Evolutionary conservation across 2,888 invertebrate species (phyloP).

Genomic region (Eumacrocentrus americanus): DNA sequence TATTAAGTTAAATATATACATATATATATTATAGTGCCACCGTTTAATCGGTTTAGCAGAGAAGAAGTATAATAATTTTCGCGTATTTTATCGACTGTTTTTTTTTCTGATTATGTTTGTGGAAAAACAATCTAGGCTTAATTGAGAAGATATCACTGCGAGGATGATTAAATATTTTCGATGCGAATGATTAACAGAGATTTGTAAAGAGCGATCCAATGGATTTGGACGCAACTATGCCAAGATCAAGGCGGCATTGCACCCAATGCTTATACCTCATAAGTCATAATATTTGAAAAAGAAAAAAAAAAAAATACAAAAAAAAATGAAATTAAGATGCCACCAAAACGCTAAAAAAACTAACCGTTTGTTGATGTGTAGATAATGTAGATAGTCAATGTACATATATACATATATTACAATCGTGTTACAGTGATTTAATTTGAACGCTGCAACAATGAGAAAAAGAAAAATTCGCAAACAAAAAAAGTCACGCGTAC

Average conservation of each 20-base stretch:
- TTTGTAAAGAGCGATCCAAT: conserved; percentile 24
- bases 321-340: conserved; percentile 34
- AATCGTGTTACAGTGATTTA: conserved; percentile 32
- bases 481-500: not conserved
- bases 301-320: conserved; percentile 25
- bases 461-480: conserved; percentile 10
- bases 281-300: conserved; percentile 13
- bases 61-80: not conserved
- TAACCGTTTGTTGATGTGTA: conserved; percentile 61
- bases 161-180: conserved; percentile 23
- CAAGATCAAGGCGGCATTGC: conserved; percentile 23
- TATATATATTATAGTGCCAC: not conserved
- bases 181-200: conserved; percentile 28
- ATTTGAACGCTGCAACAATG: conserved; percentile 31
- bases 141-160: not conserved
- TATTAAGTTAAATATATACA: not conserved
- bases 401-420: conserved; percentile 36
- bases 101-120: not conserved
- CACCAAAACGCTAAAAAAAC: conserved; percentile 43
- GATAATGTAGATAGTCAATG: conserved; percentile 62
- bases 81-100: not conserved
- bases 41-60: not conserved
- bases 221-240: conserved; percentile 20
- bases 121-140: not conserved
- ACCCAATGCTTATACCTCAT: conserved; percentile 23